A percentile compares a stretch with the other conserved stretches of the same genome.
These are phyloP conservation scores for Hemaris fuciformis DNA, from an alignment of 2,888 invertebrate species.

Conservation along the genomic window DNA sequence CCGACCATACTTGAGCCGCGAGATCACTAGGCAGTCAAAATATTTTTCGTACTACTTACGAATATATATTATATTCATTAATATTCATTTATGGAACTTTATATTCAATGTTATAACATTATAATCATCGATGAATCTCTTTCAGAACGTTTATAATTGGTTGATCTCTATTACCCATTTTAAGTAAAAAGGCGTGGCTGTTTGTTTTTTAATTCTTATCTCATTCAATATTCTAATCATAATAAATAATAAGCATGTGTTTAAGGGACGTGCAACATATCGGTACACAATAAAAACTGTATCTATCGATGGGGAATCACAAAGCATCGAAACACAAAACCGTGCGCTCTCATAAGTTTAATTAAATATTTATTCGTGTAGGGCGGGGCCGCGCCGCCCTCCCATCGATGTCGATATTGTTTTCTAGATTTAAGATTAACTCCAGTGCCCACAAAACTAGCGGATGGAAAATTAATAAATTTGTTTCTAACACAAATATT, in stretches of 20 bases:
- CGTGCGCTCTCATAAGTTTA: conserved; percentile 71
- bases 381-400: conserved; percentile 68
- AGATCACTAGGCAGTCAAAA: too few species aligned
- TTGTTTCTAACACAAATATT: too few species aligned
- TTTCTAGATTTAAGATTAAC: conserved; percentile 69
- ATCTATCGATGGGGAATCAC: conserved; percentile 2
- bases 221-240: background rate
- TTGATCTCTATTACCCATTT: background rate
- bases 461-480: conserved; percentile 22
- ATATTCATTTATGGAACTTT: too few species aligned
- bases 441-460: conserved; percentile 38
- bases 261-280: background rate
- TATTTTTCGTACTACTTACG: too few species aligned
- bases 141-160: background rate
- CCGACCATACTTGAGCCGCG: too few species aligned
- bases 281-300: conserved; percentile 5
- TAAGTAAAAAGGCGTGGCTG: background rate
- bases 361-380: conserved; percentile 79
- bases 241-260: background rate
- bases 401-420: conserved; percentile 73
- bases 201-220: background rate
- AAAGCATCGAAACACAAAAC: conserved; percentile 18
- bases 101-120: too few species aligned
- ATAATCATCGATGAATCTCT: too few species aligned
- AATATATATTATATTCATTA: too few species aligned